Conservation (phyloP, 1,140 invertebrate genomes). For the Phortica variegata region DNA sequence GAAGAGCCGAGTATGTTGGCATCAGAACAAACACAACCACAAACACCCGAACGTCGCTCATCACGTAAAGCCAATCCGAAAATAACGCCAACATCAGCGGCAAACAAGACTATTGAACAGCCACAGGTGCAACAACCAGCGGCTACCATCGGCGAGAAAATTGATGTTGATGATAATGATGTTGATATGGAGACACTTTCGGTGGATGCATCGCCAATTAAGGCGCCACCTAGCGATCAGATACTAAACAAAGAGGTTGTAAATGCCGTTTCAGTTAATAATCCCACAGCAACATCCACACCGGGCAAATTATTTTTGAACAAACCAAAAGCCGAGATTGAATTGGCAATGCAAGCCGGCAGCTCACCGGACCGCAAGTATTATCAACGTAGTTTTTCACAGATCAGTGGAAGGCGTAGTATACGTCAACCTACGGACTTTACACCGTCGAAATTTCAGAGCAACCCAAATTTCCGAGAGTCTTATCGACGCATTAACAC, state of each 20-base stretch:
- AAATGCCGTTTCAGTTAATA: constrained; percentile 1
- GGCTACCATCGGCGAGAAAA: constrained; percentile 7
- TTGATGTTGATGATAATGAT: constrained; percentile 16
- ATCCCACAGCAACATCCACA: constrained; percentile 44
- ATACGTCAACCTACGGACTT: constrained; percentile 28
- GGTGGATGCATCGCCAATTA: constrained; percentile 33
- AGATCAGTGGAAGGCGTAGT: constrained; percentile 45
- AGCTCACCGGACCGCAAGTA: constrained; percentile 23
- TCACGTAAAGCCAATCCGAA: constrained; percentile 10
- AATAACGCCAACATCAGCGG: constrained; percentile 18
- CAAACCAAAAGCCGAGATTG: constrained; percentile 30
- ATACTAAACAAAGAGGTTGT: not conserved
- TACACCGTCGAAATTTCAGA: constrained; percentile 40
- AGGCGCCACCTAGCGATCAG: not conserved
- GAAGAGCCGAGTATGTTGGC: too few species aligned
- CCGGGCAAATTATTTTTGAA: constrained; percentile 35
- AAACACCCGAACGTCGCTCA: too few species aligned
- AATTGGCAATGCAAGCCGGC: constrained; percentile 23
- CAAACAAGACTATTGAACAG: not conserved
- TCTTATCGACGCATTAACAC: constrained; percentile 36
- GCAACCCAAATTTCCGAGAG: constrained; percentile 18
- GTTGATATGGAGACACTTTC: constrained; percentile 41
- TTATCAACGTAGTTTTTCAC: constrained; percentile 29
- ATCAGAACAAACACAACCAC: too few species aligned
- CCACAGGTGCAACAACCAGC: not conserved